Percentiles rank a stretch among this genome's conserved stretches.
These are phyloP conservation scores for Drosophila nikananu DNA, from an alignment of 1,140 invertebrate species.

Conservation along the genomic window DNA sequence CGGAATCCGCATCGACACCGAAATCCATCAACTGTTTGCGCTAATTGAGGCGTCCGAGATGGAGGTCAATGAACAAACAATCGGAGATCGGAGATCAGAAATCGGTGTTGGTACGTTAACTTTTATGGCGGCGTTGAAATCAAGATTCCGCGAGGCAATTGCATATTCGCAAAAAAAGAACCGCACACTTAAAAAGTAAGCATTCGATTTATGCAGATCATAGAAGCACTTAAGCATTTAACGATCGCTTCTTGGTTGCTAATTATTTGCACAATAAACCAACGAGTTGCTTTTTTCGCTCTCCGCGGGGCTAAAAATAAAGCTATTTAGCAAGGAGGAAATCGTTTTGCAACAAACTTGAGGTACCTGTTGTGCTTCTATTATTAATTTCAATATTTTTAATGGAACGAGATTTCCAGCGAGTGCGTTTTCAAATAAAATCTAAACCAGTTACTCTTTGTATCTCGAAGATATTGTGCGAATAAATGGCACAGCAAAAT, in stretches of 20 bases:
- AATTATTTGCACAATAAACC: conserved; percentile 27
- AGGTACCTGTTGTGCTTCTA: too few species aligned
- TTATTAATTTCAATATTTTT: background rate
- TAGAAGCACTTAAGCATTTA: conserved; percentile 14
- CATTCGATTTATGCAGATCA: conserved; percentile 14
- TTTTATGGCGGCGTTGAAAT: conserved; percentile 17
- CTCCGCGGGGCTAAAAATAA: conserved; percentile 5
- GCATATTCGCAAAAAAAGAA: background rate
- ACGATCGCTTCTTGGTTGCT: conserved; percentile 16
- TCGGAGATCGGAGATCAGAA: background rate
- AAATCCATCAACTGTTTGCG: conserved; percentile 34
- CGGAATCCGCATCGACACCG: conserved; percentile 1
- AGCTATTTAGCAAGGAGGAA: background rate
- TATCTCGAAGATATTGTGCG: background rate
- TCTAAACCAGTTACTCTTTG: background rate
- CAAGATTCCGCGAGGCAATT: conserved; percentile 1
- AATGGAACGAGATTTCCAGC: background rate
- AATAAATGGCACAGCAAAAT: background rate
- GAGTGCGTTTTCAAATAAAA: background rate
- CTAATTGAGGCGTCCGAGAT: conserved; percentile 25
- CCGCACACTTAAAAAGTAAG: conserved; percentile 7
- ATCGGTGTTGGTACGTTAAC: conserved; percentile 12
- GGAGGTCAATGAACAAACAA: conserved; percentile 52
- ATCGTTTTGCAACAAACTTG: background rate
- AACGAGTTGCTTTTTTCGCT: background rate